These are phyloP conservation scores for Polymixis lichenea DNA, from an alignment of 2,888 invertebrate genomes.

Conservation along the genomic window DNA sequence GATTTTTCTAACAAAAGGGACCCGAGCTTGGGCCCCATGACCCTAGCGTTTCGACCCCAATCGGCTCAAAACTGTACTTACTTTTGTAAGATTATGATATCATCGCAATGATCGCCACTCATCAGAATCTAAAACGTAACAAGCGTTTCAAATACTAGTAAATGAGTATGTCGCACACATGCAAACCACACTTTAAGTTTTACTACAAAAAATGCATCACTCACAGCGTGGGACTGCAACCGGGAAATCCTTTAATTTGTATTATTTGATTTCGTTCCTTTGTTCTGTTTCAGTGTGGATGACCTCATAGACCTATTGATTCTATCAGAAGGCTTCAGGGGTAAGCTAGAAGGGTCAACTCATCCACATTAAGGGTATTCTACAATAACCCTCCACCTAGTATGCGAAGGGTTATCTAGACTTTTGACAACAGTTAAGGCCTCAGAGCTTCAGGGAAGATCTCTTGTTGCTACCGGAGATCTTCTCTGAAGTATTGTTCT, in stretches of 20 bases:
- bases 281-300: conserved; percentile 27
- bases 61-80: too few species aligned
- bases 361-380: not conserved
- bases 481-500: too few species aligned
- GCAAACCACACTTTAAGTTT: conserved; percentile 39
- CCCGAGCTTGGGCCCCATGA: too few species aligned
- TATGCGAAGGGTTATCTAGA: too few species aligned
- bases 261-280: conserved; percentile 37
- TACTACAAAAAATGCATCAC: conserved; percentile 50
- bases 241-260: conserved; percentile 55
- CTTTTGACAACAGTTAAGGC: not conserved
- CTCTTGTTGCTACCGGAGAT: not conserved
- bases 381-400: too few species aligned
- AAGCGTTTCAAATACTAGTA: not conserved
- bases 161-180: not conserved
- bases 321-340: not conserved
- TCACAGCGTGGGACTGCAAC: conserved; percentile 29
- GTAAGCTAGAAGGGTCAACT: not conserved
- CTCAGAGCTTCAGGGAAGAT: not conserved
- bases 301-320: conserved; percentile 13
- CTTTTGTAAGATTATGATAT: not conserved
- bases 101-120: not conserved
- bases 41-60: too few species aligned
- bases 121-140: not conserved
- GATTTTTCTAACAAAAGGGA: too few species aligned